Evolutionary conservation across 2,888 invertebrate genomes (phyloP), one percentile per base, ranked within the genome.

Genomic region (Choreutis nemorana): DNA sequence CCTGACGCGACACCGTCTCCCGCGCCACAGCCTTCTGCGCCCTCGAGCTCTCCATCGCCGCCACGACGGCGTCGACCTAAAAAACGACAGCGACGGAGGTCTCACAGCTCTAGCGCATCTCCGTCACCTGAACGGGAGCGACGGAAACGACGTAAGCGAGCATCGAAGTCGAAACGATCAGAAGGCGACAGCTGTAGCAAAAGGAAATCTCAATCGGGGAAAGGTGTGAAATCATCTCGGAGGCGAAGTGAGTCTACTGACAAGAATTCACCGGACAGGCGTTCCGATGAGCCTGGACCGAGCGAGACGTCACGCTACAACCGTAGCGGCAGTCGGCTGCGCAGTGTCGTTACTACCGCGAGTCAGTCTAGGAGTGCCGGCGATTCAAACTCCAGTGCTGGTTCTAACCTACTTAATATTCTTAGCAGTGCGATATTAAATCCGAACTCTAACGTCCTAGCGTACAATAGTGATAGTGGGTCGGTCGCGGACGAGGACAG

Each of bases 331-430:
- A 31, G 35, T n/a, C 35, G 30, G 22, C 67, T 77, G 59, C 66
- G 48, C 44, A 75, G 75, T 50, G 72, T 75, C 34, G 71, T 75
- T 23, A 67, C 55, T 40, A 62, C 68, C 32, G 59, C 71, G 40
- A 53, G 51, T 35, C 43, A 42, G 34, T 45, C 45, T 35, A 53
- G 44, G 36, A 45, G 39, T 34, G 39, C 40, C 20, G 46, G 45
- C 32, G 55, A 51, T 39, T 41, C 55, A 7, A 51, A 44, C 41
- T 41, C 48, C 4, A 50, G 42, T 40, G 45, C 41, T 25, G 47
- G 35, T 37, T 31, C 37, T 16, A 43, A 38, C 37, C 32, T 37
- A 31, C 29, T 39, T 16, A 31, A 31, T 29, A 28, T 37, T 4
- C 14, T 37, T 8, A 35, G 28, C 18, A 32, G 29, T 21, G 35